phyloP scores from a whole-genome alignment of 1,140 invertebrate genomes.

The Ylistrum balloti region DNA sequence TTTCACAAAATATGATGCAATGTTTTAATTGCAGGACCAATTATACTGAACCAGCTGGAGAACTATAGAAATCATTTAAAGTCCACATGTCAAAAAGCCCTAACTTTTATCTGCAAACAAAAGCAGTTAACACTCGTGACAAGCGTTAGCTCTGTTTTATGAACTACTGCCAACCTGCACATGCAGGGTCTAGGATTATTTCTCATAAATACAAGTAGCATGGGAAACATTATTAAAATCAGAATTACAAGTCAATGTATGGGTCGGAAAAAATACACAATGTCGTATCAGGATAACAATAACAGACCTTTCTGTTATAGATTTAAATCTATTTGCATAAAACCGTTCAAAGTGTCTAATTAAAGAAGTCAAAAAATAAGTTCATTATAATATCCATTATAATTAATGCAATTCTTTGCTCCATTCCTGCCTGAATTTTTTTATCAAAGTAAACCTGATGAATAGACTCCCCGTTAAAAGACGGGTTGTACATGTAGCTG shows the following conservation, averaged over 20 bases:
- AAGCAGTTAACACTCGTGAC: neutral
- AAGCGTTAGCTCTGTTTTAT: neutral
- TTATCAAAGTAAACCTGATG: too few species aligned
- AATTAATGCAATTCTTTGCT: neutral
- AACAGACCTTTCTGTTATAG: neutral
- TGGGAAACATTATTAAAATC: neutral
- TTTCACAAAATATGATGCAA: conserved; percentile 2
- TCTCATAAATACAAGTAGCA: neutral
- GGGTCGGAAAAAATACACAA: neutral
- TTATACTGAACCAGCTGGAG: neutral
- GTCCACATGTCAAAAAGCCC: neutral
- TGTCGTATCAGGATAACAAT: neutral
- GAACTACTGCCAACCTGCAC: neutral
- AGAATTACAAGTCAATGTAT: neutral
- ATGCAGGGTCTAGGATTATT: neutral
- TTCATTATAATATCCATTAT: neutral
- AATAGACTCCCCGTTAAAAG: too few species aligned
- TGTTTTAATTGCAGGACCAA: conserved; percentile 2
- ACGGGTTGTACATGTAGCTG: too few species aligned
- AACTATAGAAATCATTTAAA: neutral
- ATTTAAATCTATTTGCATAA: neutral
- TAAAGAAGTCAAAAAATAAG: neutral
- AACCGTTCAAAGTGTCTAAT: neutral
- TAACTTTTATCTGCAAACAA: neutral
- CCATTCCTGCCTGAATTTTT: too few species aligned